Percentiles rank a stretch among this genome's conserved stretches.
These are phyloP conservation scores for Synaphobranchus kaupii DNA, from an alignment of 2,797 vertebrate species.

Conservation along the genomic window DNA sequence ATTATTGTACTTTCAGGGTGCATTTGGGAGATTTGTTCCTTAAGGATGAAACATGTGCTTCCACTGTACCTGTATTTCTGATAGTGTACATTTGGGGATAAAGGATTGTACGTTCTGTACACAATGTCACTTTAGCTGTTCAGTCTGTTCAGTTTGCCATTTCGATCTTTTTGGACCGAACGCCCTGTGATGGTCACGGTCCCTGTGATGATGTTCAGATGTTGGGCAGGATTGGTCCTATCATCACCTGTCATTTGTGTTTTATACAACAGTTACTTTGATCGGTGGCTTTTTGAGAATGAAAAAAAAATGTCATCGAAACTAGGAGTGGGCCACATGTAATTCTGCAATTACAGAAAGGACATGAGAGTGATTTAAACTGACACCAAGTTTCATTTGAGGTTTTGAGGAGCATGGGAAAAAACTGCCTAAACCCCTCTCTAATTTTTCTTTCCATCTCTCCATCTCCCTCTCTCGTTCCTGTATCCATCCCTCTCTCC, in stretches of 20 bases:
- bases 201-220: neutral
- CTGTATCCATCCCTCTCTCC: slow-evolving; percentile 27
- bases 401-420: neutral
- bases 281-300: neutral
- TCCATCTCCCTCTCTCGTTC: slow-evolving; percentile 28
- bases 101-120: no score
- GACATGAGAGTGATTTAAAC: neutral
- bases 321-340: neutral
- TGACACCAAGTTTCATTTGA: neutral
- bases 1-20: no score
- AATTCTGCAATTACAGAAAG: neutral
- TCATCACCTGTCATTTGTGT: neutral
- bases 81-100: no score
- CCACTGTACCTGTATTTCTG: no score
- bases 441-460: neutral
- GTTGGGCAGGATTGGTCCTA: neutral
- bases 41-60: no score
- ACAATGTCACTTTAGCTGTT: no score
- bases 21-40: no score
- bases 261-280: neutral
- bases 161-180: neutral
- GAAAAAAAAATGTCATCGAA: no score
- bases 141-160: neutral
- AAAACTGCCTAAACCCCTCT: neutral
- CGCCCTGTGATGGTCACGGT: no score